Evolutionary conservation across 1,140 invertebrate genomes (phyloP).

Genomic region (Heliconius melpomene): DNA sequence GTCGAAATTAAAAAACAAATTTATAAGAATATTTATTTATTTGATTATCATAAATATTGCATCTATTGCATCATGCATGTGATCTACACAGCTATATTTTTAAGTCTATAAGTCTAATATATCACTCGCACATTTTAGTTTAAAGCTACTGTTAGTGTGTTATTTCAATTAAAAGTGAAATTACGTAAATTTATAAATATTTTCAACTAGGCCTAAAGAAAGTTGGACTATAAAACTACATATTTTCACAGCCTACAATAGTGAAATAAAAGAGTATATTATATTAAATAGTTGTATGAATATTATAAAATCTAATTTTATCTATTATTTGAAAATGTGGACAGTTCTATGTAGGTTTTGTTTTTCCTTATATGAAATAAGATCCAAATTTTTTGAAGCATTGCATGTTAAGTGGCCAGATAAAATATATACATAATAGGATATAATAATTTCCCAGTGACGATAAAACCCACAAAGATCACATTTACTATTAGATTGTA

Average conservation of each 20-base stretch:
- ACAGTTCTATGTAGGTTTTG: neutral
- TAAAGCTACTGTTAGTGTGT: constrained; percentile 12
- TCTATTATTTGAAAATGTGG: neutral
- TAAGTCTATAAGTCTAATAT: constrained; percentile 6
- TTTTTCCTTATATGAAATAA: neutral
- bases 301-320: neutral
- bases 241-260: constrained; percentile 3
- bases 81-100: neutral
- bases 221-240: neutral
- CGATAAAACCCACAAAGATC: too few relatives aligned
- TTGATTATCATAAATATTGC: neutral
- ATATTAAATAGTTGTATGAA: neutral
- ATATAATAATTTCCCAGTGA: too few relatives aligned
- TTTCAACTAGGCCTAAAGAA: neutral
- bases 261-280: neutral
- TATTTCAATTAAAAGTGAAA: constrained; percentile 3
- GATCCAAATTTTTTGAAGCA: too few relatives aligned
- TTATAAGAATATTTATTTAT: constrained; percentile 10
- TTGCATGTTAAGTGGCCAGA: too few relatives aligned
- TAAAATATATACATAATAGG: too few relatives aligned
- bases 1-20: neutral
- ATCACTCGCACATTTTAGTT: neutral
- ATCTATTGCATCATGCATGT: neutral
- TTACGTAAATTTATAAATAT: neutral
- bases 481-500: too few relatives aligned